Evolutionary conservation across 2,888 invertebrate genomes (phyloP).

Genomic region (Nephrotoma appendiculata): DNA sequence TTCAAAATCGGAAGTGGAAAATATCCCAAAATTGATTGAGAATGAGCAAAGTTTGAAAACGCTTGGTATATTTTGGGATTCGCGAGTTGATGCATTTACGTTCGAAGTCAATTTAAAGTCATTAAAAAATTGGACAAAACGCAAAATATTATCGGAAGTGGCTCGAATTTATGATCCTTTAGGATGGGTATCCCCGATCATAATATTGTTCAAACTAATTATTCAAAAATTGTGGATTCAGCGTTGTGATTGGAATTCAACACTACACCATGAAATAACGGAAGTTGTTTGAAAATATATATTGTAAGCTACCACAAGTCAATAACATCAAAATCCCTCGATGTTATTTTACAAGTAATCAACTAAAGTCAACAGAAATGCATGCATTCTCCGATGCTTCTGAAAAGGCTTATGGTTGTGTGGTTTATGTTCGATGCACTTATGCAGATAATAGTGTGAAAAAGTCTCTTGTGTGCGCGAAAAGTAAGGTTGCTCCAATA

Average conservation of each 20-base stretch:
- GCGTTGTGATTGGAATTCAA: background rate
- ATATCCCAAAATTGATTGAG: background rate
- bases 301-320: too few species aligned
- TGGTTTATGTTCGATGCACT: background rate
- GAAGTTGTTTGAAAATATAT: too few species aligned
- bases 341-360: too few species aligned
- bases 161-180: background rate
- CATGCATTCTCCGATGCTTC: background rate
- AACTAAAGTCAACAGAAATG: background rate
- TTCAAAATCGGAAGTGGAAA: background rate
- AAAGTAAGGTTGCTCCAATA: conserved; percentile 4
- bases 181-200: background rate
- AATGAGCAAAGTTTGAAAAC: background rate
- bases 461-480: background rate
- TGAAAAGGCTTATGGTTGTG: background rate
- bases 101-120: background rate
- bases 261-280: too few species aligned
- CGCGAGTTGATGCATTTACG: background rate
- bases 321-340: too few species aligned
- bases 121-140: background rate
- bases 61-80: background rate
- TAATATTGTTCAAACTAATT: background rate
- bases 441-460: background rate
- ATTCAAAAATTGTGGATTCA: background rate
- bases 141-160: background rate